A percentile compares a stretch with the other conserved stretches of the same genome.
phyloP scores from a whole-genome alignment of 2,113 vertebrate genomes.

The Chelonoidis abingdonii region DNA sequence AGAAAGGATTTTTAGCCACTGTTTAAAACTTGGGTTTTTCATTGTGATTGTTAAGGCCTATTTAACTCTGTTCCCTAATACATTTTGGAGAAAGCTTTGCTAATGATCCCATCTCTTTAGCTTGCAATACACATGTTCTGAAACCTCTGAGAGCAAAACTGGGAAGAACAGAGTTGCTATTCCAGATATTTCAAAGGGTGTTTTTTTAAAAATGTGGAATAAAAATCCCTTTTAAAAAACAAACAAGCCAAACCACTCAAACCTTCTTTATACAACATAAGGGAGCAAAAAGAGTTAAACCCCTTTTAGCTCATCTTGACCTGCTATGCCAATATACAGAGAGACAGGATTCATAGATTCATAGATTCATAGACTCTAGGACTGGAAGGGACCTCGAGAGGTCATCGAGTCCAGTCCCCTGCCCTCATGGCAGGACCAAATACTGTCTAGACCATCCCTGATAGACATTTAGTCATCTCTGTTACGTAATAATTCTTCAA shows the following conservation, averaged over 20 bases:
- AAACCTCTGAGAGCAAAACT: constrained; percentile 13
- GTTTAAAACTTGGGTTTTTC: neutral
- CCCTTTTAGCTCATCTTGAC: neutral
- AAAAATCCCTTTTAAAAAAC: neutral
- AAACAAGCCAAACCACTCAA: neutral
- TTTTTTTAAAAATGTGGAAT: neutral
- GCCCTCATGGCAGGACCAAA: no score
- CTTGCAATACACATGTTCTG: neutral
- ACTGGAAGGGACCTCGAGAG: no score
- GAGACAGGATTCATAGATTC: neutral
- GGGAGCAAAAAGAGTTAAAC: neutral
- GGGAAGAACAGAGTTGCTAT: neutral
- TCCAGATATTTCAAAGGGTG: neutral
- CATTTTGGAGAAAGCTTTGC: neutral
- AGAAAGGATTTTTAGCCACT: neutral
- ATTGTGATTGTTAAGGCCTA: neutral
- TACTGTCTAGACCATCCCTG: no score
- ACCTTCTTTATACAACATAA: neutral
- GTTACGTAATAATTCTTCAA: constrained; percentile 67
- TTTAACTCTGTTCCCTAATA: neutral
- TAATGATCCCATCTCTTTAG: constrained; percentile 2
- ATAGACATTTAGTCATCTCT: constrained; percentile 23
- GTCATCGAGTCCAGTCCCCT: no score
- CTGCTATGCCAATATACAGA: neutral
- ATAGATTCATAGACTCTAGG: no score